phyloP scores from a whole-genome alignment of 2,797 vertebrate species.

The Salarias fasciatus region DNA sequence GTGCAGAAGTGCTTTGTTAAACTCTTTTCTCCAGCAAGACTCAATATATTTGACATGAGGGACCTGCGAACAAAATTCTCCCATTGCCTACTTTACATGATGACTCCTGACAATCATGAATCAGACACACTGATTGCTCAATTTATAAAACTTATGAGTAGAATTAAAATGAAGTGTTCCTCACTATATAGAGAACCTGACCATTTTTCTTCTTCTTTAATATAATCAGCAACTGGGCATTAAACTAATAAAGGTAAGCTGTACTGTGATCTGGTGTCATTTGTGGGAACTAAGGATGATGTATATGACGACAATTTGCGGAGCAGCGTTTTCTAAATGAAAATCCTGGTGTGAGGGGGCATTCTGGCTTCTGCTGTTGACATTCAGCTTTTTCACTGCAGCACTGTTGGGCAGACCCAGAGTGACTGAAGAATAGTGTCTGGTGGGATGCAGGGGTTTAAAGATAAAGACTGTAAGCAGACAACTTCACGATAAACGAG shows the following conservation, averaged over 20 bases:
- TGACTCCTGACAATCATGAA: no score
- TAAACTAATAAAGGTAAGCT: background rate
- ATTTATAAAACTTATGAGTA: background rate
- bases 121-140: no score
- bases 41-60: background rate
- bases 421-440: conserved; percentile 19
- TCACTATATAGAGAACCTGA: background rate
- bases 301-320: background rate
- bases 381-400: conserved; percentile 25
- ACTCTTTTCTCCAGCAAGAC: conserved; percentile 6
- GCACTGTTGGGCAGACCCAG: conserved; percentile 7
- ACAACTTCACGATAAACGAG: no score
- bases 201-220: background rate
- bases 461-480: background rate
- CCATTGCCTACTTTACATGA: background rate
- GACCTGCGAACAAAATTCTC: conserved; percentile 10
- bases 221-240: background rate
- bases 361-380: conserved; percentile 3
- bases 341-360: conserved; percentile 14
- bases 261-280: conserved; percentile 10
- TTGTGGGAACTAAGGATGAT: no score
- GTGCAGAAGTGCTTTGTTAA: conserved; percentile 1
- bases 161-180: no score
- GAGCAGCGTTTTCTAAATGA: background rate
- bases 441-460: conserved; percentile 1